Evolutionary conservation across 2,113 vertebrate genomes (phyloP).

Genomic region (Felis chaus): DNA sequence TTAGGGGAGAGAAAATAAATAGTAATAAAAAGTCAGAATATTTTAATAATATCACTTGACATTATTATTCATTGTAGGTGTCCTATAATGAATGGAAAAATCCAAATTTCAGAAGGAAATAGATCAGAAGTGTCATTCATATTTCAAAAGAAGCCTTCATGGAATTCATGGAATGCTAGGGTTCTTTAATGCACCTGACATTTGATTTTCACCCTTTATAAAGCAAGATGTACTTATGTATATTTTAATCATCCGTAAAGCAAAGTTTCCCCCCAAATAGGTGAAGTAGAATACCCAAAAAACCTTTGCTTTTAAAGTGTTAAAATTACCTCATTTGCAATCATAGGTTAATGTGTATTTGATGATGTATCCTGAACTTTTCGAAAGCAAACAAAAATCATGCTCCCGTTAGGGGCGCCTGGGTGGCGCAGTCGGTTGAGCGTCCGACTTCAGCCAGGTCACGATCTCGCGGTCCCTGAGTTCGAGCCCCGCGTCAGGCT

Average conservation of each 20-base stretch:
- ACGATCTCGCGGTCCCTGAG: no score
- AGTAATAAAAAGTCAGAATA: not conserved
- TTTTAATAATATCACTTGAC: not conserved
- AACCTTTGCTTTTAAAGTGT: conserved; percentile 1
- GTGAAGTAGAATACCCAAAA: not conserved
- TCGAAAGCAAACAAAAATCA: conserved; percentile 3
- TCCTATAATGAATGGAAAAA: not conserved
- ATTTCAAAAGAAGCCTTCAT: not conserved
- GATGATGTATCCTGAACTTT: not conserved
- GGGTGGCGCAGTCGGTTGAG: no score
- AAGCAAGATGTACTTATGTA: not conserved
- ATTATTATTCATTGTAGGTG: not conserved
- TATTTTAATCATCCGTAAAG: not conserved
- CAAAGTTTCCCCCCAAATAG: not conserved
- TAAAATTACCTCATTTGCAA: not conserved
- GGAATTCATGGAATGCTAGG: not conserved
- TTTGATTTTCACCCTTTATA: not conserved
- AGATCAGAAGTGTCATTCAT: not conserved
- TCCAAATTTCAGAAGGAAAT: conserved; percentile 25
- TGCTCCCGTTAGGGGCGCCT: not conserved
- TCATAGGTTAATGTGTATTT: not conserved
- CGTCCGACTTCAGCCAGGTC: no score
- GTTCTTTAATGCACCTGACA: not conserved
- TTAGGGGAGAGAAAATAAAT: not conserved
- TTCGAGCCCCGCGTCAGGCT: no score